These are phyloP conservation scores for Eledone cirrhosa DNA, from an alignment of 2,888 invertebrate species.

Conservation along the genomic window DNA sequence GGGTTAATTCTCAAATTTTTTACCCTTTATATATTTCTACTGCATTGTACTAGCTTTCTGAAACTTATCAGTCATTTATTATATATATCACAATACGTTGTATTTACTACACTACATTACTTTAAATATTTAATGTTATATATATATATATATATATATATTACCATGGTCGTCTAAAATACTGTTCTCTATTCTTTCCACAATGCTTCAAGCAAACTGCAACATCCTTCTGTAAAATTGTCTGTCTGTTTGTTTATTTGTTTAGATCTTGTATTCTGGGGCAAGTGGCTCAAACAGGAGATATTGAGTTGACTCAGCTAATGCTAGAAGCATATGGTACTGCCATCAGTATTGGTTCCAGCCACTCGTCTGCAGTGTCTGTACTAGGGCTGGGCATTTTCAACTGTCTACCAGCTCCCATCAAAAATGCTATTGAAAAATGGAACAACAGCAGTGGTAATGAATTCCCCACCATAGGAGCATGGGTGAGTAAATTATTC, in stretches of 20 bases:
- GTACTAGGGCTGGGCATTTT: slow-evolving; percentile 71
- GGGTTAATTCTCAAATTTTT: too few species aligned
- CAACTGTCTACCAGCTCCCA: slow-evolving; percentile 70
- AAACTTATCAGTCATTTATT: too few species aligned
- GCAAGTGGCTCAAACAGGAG: slow-evolving; percentile 42
- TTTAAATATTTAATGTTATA: too few species aligned
- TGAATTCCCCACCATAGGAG: slow-evolving; percentile 70
- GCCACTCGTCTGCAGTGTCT: slow-evolving; percentile 64
- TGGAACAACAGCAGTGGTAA: slow-evolving; percentile 72
- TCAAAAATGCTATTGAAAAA: slow-evolving; percentile 73
- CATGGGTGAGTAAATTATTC: slow-evolving; percentile 69
- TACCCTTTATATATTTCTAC: too few species aligned
- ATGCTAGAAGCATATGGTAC: slow-evolving; percentile 65
- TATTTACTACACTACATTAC: too few species aligned
- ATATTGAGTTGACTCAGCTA: slow-evolving; percentile 45
- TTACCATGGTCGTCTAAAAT: too few species aligned
- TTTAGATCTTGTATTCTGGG: slow-evolving; percentile 54
- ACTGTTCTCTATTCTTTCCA: too few species aligned
- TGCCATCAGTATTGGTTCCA: slow-evolving; percentile 68
- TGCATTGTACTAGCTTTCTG: too few species aligned
- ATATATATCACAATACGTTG: slow-evolving; percentile 10
- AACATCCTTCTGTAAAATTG: neutral
- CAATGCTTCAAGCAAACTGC: too few species aligned
- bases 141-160: too few species aligned
- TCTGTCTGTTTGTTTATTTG: neutral